Evolutionary conservation across 2,113 vertebrate species (phyloP).

Genomic region (Speoplatyrhinus poulsoni): DNA sequence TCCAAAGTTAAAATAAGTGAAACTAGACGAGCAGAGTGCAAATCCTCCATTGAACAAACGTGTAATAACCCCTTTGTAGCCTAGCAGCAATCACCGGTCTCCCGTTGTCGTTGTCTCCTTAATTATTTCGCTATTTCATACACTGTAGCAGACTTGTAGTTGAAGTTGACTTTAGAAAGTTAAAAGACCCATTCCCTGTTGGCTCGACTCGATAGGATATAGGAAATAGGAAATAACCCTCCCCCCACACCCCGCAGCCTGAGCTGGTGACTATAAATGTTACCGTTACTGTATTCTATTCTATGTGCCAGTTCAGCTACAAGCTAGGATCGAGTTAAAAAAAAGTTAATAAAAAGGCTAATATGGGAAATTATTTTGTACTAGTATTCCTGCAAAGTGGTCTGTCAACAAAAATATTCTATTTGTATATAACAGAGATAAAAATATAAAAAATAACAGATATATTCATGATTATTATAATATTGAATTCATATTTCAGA

Average conservation of each 20-base stretch:
- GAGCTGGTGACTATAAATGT: constrained; percentile 31
- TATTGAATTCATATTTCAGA: background rate
- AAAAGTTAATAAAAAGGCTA: background rate
- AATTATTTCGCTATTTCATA: background rate
- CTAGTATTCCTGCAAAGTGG: background rate
- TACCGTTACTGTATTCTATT: background rate
- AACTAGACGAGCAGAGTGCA: constrained; percentile 25
- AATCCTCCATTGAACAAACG: constrained; percentile 44
- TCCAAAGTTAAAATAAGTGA: constrained; percentile 28
- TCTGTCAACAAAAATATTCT: background rate
- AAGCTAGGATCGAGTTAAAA: background rate
- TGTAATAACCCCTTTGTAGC: background rate
- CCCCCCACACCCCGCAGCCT: constrained; percentile 11
- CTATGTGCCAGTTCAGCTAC: background rate
- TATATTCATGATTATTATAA: background rate
- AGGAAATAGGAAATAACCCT: constrained; percentile 46
- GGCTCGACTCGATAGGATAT: constrained; percentile 6
- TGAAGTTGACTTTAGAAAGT: constrained; percentile 9
- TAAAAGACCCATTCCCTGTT: constrained; percentile 24
- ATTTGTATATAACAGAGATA: no score
- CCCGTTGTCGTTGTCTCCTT: background rate
- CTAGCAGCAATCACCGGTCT: background rate
- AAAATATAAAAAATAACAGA: background rate
- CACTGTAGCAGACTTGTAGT: no score
- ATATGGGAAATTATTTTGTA: background rate